Base-by-base conservation (phyloP, 2,113 vertebrate genomes). In the Orcinus orca region DNA sequence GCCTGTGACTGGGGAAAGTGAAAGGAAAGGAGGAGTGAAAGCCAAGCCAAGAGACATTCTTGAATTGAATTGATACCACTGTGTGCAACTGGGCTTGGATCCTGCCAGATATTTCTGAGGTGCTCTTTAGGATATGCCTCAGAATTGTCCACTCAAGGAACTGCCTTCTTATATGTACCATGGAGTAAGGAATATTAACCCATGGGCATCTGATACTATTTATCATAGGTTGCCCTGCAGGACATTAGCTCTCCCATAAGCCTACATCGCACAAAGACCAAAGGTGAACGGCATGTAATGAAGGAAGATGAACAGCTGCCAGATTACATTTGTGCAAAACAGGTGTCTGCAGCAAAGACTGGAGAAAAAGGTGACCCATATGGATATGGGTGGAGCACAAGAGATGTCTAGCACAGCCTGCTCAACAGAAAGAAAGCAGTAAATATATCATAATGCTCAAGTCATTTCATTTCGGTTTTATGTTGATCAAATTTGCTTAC, bases 341-440 rank as follows among this genome's bases (percentile, higher is more conserved):
- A 58, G 18, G 14, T 33, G 63, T 3, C 3, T 47, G 6, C 14
- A 62, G 23, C 9, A 70, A 38, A 11, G 41, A 14, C 20, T 15
- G 2, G 67, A 90, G 12, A 9, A 36, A 55, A 76, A 38, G 25
- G 14, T 26, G 29, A 23, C 8, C 31, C 29, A 2, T 9, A 13
- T 21, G 53, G 6, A 21, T 17, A 3, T 3, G 25, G 11, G 36
- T 0, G 31, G 33, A 2, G 14, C 33, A 13, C 17, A n/a, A 62
- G 29, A 25, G 21, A 8, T 38, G 2, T 90, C 36, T 68, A n/a
- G 55, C 14, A 31, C 8, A 36, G 1, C 2, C 5, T 60, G 11
- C 33, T 70, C n/a, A 62, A 12, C 23, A 23, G 7, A 17, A 8
- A 82, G 8, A 33, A 36, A 29, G 8, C n/a, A 47, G 62, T 11